phyloP scores from a whole-genome alignment of 2,797 vertebrate genomes.

The Notoglanidium macrostoma region DNA sequence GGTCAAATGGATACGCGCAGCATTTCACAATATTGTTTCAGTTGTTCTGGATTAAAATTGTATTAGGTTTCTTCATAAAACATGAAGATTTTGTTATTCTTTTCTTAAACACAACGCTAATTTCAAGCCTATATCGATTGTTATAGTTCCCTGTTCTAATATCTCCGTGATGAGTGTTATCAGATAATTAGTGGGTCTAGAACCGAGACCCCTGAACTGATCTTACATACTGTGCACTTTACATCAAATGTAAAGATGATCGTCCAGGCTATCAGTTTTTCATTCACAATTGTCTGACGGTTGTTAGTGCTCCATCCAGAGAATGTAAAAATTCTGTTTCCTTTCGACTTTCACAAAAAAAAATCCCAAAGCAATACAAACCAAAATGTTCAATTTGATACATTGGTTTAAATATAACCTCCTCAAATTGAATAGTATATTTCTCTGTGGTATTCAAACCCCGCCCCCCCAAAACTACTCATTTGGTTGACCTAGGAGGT shows the following conservation, averaged over 20 bases:
- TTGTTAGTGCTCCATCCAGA: not conserved
- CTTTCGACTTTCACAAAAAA: not conserved
- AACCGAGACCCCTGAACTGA: not conserved
- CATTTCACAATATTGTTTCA: not conserved
- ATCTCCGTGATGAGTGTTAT: not conserved
- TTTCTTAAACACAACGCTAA: not conserved
- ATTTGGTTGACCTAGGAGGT: not conserved
- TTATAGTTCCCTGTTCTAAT: not conserved
- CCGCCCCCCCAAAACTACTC: too few species aligned
- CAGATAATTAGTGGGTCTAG: not conserved
- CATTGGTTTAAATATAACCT: not conserved
- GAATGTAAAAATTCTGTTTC: not conserved
- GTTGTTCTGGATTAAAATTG: not conserved
- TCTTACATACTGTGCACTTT: not conserved
- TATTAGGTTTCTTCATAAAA: not conserved
- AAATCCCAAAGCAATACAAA: not conserved
- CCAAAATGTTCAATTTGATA: not conserved
- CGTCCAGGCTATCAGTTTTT: not conserved
- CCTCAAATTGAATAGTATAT: not conserved
- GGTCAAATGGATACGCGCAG: conserved; percentile 4
- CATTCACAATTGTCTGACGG: not conserved
- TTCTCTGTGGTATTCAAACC: not conserved
- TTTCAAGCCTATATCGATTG: not conserved
- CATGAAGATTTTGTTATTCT: not conserved
- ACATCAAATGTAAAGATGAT: not conserved